Evolutionary conservation across 2,797 vertebrate genomes (phyloP).

Genomic region (Ceryle rudis): DNA sequence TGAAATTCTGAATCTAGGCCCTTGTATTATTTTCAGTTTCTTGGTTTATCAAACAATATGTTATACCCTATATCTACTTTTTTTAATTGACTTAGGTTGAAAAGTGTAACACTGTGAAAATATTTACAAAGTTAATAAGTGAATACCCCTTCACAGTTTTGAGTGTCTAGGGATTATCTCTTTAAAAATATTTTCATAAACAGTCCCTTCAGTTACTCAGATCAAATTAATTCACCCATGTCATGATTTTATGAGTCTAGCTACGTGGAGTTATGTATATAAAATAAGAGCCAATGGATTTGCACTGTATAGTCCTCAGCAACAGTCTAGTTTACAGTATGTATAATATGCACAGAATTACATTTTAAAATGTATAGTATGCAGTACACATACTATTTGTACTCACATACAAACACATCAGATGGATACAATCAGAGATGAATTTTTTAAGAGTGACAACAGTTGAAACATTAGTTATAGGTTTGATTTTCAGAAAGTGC

Average conservation of each 20-base stretch:
- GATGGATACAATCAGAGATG: accelerated
- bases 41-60: not conserved
- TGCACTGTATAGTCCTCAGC: not conserved
- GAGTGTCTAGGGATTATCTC: not conserved
- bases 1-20: not conserved
- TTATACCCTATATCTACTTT: not conserved
- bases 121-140: not conserved
- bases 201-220: not conserved
- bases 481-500: not conserved
- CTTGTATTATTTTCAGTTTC: not conserved
- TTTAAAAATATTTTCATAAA: not conserved
- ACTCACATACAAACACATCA: not conserved
- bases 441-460: not conserved
- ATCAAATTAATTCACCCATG: not conserved
- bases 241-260: not conserved
- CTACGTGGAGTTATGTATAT: not conserved
- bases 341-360: not conserved
- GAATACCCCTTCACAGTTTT: not conserved
- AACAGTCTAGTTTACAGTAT: not conserved
- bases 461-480: not conserved
- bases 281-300: not conserved
- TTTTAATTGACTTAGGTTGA: not conserved
- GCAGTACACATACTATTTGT: not conserved
- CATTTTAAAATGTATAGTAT: not conserved
- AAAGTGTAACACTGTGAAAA: not conserved